Conservation (phyloP, 2,888 invertebrate species). For the Acrobasis repandana region DNA sequence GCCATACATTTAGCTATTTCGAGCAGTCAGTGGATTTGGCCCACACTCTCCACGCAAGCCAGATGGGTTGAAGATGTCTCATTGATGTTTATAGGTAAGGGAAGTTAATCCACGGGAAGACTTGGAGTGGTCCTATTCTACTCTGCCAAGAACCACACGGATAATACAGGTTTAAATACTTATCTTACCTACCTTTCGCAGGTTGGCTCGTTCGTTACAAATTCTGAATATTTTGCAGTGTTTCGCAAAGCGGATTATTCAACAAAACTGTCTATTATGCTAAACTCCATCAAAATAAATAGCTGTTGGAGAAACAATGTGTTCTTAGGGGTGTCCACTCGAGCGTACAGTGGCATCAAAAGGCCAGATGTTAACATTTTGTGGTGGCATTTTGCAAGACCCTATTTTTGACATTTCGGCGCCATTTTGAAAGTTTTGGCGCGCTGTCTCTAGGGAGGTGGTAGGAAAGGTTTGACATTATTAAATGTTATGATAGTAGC, state of each 20-base stretch:
- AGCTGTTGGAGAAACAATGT: conserved; percentile 35
- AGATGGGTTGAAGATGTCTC: too few relatives aligned
- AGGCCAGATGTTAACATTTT: conserved; percentile 44
- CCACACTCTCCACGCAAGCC: too few relatives aligned
- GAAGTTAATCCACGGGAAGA: too few relatives aligned
- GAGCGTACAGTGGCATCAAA: conserved; percentile 31
- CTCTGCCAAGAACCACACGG: too few relatives aligned
- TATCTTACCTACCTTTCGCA: too few relatives aligned
- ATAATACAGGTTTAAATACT: too few relatives aligned
- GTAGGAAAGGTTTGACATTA: conserved; percentile 31
- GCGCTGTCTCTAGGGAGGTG: conserved; percentile 38
- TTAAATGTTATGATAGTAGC: conserved; percentile 20
- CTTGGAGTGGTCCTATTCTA: too few relatives aligned
- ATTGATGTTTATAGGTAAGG: too few relatives aligned
- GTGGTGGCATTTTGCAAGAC: conserved; percentile 34
- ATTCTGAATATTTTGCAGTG: too few relatives aligned
- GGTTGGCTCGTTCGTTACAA: too few relatives aligned
- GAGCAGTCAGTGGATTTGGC: too few relatives aligned
- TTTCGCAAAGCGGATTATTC: not conserved
- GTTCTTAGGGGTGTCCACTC: not conserved
- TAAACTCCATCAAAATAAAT: conserved; percentile 42
- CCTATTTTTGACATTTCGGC: conserved; percentile 60
- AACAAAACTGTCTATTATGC: conserved; percentile 38
- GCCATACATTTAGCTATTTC: too few relatives aligned
- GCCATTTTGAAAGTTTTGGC: conserved; percentile 42